Base-by-base conservation (phyloP, 1,140 invertebrate genomes). In the Aphaenogaster floridana region DNA sequence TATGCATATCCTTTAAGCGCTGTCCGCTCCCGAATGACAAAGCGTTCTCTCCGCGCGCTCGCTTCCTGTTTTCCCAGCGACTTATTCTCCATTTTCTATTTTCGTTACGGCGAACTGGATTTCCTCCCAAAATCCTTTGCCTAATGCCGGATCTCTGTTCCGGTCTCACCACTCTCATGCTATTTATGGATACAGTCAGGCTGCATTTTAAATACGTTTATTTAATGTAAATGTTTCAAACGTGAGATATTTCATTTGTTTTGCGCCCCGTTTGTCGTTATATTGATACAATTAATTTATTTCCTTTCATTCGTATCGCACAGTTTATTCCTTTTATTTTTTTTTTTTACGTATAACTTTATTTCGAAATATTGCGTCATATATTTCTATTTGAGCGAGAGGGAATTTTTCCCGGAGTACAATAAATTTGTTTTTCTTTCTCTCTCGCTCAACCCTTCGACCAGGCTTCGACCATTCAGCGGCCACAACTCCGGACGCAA, bases 1-100 rank as follows among this genome's bases (percentile, higher is more conserved):
- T 81, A 81, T 81, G 64, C 64, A 80, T 80, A 80, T 80, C 78
- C 78, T 81, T 81, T 81, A 81, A 81, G 64, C 79, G 64, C 64
- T 59, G 64, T 66, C 61, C 45, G 61, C n/a, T 79, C 45, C 64
- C 48, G 48, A 71, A 81, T 71, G 79, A 81, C 50, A 81, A 71
- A 81, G 52, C 50, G 50, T 66, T 68, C 48, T 45, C 76, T 64
- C 39, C 42, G 50, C 50, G 61, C 50, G 66, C 68, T 72, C 17
- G 54, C 57, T 77, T 85, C 59, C 42, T 77, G 69, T 77, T 76
- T 85, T 66, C 71, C 71, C 36, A 64, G n/a, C 57, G 61, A 63
- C 68, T 85, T 85, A 85, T 85, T 77, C 42, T 77, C 57, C 72
- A 77, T 63, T 77, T 64, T 85, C 71, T 85, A 77, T 85, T 77